These are phyloP conservation scores for Actias luna DNA, from an alignment of 2,888 invertebrate genomes.

Conservation along the genomic window DNA sequence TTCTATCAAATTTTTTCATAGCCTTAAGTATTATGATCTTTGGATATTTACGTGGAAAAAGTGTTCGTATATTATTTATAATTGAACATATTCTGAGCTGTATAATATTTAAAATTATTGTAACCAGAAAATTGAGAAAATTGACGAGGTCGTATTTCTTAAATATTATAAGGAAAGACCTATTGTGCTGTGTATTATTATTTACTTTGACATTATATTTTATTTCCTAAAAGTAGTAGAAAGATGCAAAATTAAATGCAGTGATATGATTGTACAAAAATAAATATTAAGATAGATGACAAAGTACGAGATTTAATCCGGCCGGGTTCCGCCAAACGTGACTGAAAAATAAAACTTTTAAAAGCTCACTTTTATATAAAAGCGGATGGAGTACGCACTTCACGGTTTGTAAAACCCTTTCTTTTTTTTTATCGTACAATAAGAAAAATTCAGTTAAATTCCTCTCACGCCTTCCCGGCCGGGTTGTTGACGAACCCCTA, in stretches of 20 bases:
- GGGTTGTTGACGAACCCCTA: constrained; percentile 26
- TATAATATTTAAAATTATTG: too few species aligned
- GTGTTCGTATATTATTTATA: too few species aligned
- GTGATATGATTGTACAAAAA: constrained; percentile 6
- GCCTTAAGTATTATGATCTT: too few species aligned
- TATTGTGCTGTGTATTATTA: too few species aligned
- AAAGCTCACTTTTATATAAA: constrained; percentile 18
- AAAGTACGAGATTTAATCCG: constrained; percentile 25
- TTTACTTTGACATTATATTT: too few species aligned
- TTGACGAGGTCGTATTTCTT: too few species aligned
- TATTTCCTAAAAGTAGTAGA: too few species aligned
- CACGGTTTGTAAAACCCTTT: constrained; percentile 16
- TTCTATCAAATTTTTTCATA: too few species aligned
- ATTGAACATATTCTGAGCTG: too few species aligned
- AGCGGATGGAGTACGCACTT: constrained; percentile 17
- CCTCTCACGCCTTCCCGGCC: constrained; percentile 29
- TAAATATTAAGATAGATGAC: not conserved
- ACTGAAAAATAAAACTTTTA: constrained; percentile 17
- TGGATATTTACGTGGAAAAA: too few species aligned
- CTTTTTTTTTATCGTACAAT: constrained; percentile 18
- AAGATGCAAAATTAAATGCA: not conserved
- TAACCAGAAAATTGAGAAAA: too few species aligned
- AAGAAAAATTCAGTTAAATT: constrained; percentile 31
- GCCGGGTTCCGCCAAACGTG: constrained; percentile 16
- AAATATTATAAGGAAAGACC: too few species aligned